Evolutionary conservation across 2,797 vertebrate species (phyloP), one percentile per base, ranked within the genome.

Genomic region (Microcaecilia unicolor): DNA sequence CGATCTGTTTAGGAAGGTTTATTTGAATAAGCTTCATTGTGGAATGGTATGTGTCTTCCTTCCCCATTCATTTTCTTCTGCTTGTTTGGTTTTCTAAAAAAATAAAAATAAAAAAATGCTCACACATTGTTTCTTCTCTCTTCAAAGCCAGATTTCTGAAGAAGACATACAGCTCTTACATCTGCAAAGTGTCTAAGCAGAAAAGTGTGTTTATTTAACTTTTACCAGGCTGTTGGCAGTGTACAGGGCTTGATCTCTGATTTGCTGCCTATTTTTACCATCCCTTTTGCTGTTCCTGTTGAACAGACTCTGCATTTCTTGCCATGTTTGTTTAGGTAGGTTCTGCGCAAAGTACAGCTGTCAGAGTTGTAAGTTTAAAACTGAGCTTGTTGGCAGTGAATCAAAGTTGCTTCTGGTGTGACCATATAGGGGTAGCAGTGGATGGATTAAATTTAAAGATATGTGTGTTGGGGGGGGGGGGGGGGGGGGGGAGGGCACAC

Each of bases 151-250:
- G 19, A 48, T 67, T 51, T 34, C 53, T 38, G 48, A 51, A 60
- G 47, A 44, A 41, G 28, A 47, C 21, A 14, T 43, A 47, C 60
- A 34, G 34, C 64, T 53, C 44, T 55, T 31, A 38, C 13, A 49
- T 55, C 53, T 50, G 51, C 39, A 48, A 49, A 65, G 24, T 6
- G 36, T 53, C 36, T 69, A 44, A 51, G 44, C 27, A 55, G 37
- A 38, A 38, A 46, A n/a, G 44, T n/a, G n/a, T n/a, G n/a, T n/a
- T n/a, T n/a, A 52, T 46, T 58, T 25, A 61, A 64, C 61, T 50
- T 14, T 51, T 54, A 36, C 48, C 58, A 55, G 50, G 51, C 28
- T 48, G 44, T 39, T 56, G 48, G 32, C 43, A 50, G 21, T 20
- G 28, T 37, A 44, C 29, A 38, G 28, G 53, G 59, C 54, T 41